These are phyloP conservation scores for Pangasius mekongensis DNA, from an alignment of 2,797 vertebrate genomes.

Conservation along the genomic window DNA sequence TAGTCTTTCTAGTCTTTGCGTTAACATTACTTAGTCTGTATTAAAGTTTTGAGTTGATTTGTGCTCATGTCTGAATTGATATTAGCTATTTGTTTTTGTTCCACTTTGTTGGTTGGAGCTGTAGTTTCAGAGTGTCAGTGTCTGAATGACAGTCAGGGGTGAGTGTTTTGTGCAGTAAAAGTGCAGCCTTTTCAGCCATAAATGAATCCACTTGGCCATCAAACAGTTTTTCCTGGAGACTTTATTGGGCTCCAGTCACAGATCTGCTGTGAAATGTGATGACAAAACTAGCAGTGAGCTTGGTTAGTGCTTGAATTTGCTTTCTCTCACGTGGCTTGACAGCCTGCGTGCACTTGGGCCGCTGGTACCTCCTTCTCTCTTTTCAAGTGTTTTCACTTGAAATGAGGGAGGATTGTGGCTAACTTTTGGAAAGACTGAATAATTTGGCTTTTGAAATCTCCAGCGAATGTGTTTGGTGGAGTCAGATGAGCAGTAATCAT, in stretches of 20 bases:
- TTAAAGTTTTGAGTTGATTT: background rate
- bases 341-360: background rate
- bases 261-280: slow-evolving; percentile 39
- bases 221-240: slow-evolving; percentile 34
- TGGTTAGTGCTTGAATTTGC: slow-evolving; percentile 15
- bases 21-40: background rate
- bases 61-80: background rate
- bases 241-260: slow-evolving; percentile 9
- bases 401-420: slow-evolving; percentile 34
- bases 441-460: slow-evolving; percentile 48
- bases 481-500: slow-evolving; percentile 31
- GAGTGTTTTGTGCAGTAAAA: slow-evolving; percentile 23
- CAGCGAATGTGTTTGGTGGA: slow-evolving; percentile 35
- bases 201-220: slow-evolving; percentile 25
- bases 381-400: slow-evolving; percentile 30
- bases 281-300: slow-evolving; percentile 30
- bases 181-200: slow-evolving; percentile 12
- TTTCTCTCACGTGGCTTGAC: slow-evolving; percentile 31
- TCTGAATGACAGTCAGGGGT: slow-evolving; percentile 15
- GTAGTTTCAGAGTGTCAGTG: background rate
- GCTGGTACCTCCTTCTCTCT: background rate
- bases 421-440: slow-evolving; percentile 46
- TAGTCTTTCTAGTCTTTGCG: background rate
- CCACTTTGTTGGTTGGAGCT: background rate
- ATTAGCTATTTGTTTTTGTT: background rate